A percentile compares a stretch with the other conserved stretches of the same genome.
Evolutionary conservation across 2,888 invertebrate genomes (phyloP).

Genomic region (Nephrocerus scutellatus): DNA sequence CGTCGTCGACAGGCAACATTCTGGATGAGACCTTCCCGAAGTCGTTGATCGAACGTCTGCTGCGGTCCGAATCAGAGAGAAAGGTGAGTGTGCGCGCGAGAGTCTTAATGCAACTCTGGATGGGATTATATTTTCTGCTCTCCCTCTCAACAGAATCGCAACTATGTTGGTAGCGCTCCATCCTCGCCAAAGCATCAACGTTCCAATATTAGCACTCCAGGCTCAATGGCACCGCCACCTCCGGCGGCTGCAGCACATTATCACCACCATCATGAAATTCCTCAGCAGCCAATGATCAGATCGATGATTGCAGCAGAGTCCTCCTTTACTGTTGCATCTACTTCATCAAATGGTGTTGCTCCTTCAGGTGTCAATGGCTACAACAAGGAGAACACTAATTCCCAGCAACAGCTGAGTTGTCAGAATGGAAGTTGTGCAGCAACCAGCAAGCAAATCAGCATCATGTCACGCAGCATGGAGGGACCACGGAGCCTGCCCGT

Average conservation of each 20-base stretch:
- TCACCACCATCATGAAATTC: constrained; percentile 35
- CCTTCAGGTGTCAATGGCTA: constrained; percentile 21
- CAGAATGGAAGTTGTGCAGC: constrained; percentile 18
- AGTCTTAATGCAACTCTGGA: background rate
- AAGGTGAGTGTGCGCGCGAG: constrained; percentile 34
- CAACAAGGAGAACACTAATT: constrained; percentile 28
- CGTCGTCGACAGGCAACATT: constrained; percentile 48
- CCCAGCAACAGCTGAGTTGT: constrained; percentile 25
- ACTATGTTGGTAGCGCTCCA: constrained; percentile 57
- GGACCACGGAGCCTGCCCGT: constrained; percentile 53
- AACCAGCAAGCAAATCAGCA: constrained; percentile 38
- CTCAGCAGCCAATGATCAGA: constrained; percentile 30
- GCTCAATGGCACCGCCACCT: constrained; percentile 33
- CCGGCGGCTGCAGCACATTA: constrained; percentile 47
- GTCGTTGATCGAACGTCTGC: constrained; percentile 58
- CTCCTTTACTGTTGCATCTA: background rate
- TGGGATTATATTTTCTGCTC: background rate
- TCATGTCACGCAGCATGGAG: constrained; percentile 57
- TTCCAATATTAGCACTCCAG: constrained; percentile 47
- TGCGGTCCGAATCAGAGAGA: constrained; percentile 53
- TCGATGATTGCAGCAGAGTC: constrained; percentile 21
- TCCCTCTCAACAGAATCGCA: constrained; percentile 46
- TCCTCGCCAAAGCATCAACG: constrained; percentile 51
- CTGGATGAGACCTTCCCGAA: constrained; percentile 59
- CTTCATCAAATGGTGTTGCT: constrained; percentile 25